Percentiles rank a stretch among this genome's conserved stretches.
These are phyloP conservation scores for Doryteuthis pealeii DNA, from an alignment of 1,140 invertebrate genomes.

Conservation along the genomic window DNA sequence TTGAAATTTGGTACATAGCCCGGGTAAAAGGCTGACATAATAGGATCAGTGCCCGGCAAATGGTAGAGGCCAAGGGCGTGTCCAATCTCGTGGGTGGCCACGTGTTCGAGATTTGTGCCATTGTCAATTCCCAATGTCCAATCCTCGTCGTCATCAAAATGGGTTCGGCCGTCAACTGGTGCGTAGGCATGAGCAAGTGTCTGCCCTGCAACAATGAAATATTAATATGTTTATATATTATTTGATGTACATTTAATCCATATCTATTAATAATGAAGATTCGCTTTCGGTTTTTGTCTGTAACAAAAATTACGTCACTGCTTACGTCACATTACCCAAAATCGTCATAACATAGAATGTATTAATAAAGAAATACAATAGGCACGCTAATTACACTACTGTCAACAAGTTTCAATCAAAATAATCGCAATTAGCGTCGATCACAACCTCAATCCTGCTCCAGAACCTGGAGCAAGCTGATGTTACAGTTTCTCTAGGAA, in stretches of 20 bases:
- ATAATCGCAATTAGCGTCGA: too few species aligned
- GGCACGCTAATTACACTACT: too few species aligned
- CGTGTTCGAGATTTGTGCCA: constrained; percentile 42
- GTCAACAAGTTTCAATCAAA: neutral
- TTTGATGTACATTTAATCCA: neutral
- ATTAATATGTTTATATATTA: neutral
- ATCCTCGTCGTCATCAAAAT: constrained; percentile 47
- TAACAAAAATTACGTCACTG: too few species aligned
- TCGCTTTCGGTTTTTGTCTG: too few species aligned
- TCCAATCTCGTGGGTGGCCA: constrained; percentile 55
- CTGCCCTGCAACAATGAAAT: constrained; percentile 18
- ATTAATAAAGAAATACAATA: too few species aligned
- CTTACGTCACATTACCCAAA: too few species aligned
- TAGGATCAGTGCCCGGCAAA: constrained; percentile 38
- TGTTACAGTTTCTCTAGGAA: too few species aligned
- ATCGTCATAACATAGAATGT: too few species aligned
- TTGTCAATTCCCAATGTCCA: constrained; percentile 44
- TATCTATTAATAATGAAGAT: too few species aligned
- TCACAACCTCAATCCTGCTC: too few species aligned
- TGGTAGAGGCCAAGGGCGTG: constrained; percentile 54
- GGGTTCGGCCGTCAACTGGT: constrained; percentile 62
- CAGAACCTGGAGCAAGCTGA: too few species aligned
- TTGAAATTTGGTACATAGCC: constrained; percentile 68
- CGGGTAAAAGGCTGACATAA: constrained; percentile 60
- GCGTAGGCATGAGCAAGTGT: constrained; percentile 28